phyloP scores from a whole-genome alignment of 2,113 vertebrate genomes.

The Catharus minimus region DNA sequence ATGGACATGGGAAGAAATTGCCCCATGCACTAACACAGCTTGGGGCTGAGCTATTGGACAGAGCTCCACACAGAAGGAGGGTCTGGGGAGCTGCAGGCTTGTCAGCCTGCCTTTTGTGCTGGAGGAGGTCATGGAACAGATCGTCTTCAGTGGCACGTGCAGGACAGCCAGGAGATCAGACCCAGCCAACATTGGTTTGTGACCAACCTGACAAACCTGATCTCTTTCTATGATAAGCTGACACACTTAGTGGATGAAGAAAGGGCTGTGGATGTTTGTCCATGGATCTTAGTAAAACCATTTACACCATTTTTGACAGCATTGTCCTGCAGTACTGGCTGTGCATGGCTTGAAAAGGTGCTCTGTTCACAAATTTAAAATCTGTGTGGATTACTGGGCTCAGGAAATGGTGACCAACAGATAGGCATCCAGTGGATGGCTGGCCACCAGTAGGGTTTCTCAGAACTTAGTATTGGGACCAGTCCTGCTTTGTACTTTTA shows the following conservation, averaged over 20 bases:
- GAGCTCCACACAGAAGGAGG: background rate
- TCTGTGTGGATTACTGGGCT: rapidly evolving
- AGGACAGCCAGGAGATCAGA: background rate
- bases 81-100: background rate
- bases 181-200: background rate
- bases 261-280: background rate
- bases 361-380: background rate
- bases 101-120: background rate
- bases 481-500: background rate
- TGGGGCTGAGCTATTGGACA: background rate
- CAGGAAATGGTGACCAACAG: background rate
- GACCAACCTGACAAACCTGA: background rate
- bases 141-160: no score
- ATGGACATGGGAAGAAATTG: background rate
- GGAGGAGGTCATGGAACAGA: background rate
- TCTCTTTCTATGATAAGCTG: background rate
- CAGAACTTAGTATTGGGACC: no score
- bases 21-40: background rate
- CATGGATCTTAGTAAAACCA: background rate
- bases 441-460: background rate
- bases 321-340: background rate
- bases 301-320: background rate
- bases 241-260: rapidly evolving
- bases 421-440: background rate
- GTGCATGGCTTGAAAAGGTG: background rate